Base-by-base conservation (phyloP, 2,888 invertebrate species). In the Fragum sueziense region DNA sequence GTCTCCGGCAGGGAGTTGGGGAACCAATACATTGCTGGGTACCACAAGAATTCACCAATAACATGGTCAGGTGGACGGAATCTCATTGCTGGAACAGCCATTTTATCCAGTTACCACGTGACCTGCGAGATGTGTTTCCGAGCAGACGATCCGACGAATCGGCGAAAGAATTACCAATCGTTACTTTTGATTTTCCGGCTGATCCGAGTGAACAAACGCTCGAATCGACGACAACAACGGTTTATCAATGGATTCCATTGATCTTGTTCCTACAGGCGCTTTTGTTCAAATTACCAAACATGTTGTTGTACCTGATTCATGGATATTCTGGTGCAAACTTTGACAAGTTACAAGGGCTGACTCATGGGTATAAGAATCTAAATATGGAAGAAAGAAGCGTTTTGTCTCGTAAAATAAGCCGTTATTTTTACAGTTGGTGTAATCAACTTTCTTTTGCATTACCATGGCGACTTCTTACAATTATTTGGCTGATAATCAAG, bases 351-450 rank as follows among this genome's bases (percentile, higher is more conserved):
- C 29, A 74, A 2, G 75, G 79, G 22, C 69, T 84, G 4, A 79
- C 81, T 3, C 33, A 25, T 14, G 84, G 84, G 1, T 81, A 79
- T 27, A 65, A 81, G 27, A 37, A 74, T 31, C 54, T 81, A 1
- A 75, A 69, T 27, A 22, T 74, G 27, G 54, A 70, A 1, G 85
- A 85, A 29, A 72, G 85, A 41, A 22, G 14, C 11, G 29, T 61
- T 14, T 17, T 85, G 1, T 69, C 70, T 20, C 70, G 69, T 72
- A 75, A 85, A 52, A 69, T 82, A 9, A 80, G 73, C 7, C 74
- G 80, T 25, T 82, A 82, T 52, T 51, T 85, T 1, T 70, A 71
- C 52, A 73, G 74, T n/a, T 85, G 81, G 81, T 83, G 82, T 69
- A 52, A 61, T 11, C 71, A 79, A 25, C 47, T 67, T 2, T 33